These are phyloP conservation scores for Pseudomyrmex cubaensis DNA, from an alignment of 1,140 invertebrate genomes.

Conservation along the genomic window DNA sequence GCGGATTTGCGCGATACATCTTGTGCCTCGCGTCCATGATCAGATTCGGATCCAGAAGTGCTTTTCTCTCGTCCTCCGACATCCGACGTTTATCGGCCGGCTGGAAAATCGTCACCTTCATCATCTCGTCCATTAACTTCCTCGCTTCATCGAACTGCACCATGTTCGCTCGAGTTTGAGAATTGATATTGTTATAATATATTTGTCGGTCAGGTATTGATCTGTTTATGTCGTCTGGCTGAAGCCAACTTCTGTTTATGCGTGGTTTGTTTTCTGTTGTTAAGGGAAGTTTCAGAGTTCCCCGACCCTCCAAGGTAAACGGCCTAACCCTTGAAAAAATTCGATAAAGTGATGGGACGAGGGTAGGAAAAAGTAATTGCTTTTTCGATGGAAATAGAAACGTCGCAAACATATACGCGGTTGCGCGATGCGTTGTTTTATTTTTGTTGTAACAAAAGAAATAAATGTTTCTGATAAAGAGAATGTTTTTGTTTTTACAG, in stretches of 20 bases:
- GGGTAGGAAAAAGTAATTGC: not conserved
- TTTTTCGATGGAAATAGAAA: too few relatives aligned
- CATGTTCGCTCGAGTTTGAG: slow-evolving; percentile 41
- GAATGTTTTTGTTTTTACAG: too few relatives aligned
- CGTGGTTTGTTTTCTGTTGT: slow-evolving; percentile 65
- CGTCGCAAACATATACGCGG: too few relatives aligned
- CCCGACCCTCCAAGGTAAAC: slow-evolving; percentile 29
- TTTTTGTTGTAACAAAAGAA: not conserved
- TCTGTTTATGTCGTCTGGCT: not conserved
- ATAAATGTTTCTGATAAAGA: not conserved
- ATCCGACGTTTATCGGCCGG: slow-evolving; percentile 59
- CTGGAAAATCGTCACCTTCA: slow-evolving; percentile 61
- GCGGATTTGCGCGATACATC: slow-evolving; percentile 45
- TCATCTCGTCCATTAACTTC: slow-evolving; percentile 61
- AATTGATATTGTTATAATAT: not conserved
- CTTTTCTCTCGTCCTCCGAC: slow-evolving; percentile 48
- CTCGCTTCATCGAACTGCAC: slow-evolving; percentile 40
- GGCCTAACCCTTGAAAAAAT: slow-evolving; percentile 45
- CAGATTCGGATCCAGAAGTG: slow-evolving; percentile 65
- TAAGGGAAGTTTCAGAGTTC: slow-evolving; percentile 58
- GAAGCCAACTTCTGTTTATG: slow-evolving; percentile 39
- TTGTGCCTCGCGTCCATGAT: slow-evolving; percentile 68
- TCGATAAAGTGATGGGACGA: not conserved
- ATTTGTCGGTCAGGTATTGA: not conserved
- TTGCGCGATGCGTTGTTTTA: not conserved